Percentiles rank a stretch among this genome's conserved stretches.
phyloP scores from a whole-genome alignment of 1,140 invertebrate species.

The Leptinotarsa undecemlineata region DNA sequence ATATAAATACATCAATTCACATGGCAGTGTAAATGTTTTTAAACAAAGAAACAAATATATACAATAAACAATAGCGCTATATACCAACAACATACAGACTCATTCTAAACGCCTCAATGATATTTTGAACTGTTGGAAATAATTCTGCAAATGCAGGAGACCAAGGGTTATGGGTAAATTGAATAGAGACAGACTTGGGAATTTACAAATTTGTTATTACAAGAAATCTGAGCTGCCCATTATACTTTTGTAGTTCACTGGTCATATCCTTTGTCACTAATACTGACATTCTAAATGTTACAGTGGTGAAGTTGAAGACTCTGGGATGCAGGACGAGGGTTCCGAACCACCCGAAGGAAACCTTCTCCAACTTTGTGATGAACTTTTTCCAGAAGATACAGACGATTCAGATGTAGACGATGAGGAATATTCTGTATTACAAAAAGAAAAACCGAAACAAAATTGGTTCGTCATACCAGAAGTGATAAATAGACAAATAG shows the following conservation, averaged over 20 bases:
- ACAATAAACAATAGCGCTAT: too few relatives aligned
- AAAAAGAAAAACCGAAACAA: slow-evolving; percentile 67
- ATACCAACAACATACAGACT: too few relatives aligned
- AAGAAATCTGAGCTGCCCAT: not conserved
- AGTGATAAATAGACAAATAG: slow-evolving; percentile 64
- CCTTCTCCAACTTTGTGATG: not conserved
- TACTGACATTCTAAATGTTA: not conserved
- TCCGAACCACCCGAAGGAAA: slow-evolving; percentile 20
- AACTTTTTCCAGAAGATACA: too few relatives aligned
- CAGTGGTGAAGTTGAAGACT: slow-evolving; percentile 22
- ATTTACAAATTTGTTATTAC: too few relatives aligned
- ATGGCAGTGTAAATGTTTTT: too few relatives aligned
- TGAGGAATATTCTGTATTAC: slow-evolving; percentile 59
- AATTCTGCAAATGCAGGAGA: too few relatives aligned
- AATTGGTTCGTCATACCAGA: slow-evolving; percentile 69
- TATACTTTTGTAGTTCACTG: not conserved
- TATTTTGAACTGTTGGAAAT: too few relatives aligned
- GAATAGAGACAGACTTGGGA: too few relatives aligned
- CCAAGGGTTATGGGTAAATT: too few relatives aligned
- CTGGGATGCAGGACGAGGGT: slow-evolving; percentile 27
- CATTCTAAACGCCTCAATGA: too few relatives aligned
- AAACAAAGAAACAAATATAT: too few relatives aligned
- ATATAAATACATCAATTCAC: too few relatives aligned
- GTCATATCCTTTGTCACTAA: not conserved
- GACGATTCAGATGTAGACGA: slow-evolving; percentile 54